A percentile compares a stretch with the other conserved stretches of the same genome.
Conservation (phyloP, 2,888 invertebrate species). For the Cryptus viduatorius region DNA sequence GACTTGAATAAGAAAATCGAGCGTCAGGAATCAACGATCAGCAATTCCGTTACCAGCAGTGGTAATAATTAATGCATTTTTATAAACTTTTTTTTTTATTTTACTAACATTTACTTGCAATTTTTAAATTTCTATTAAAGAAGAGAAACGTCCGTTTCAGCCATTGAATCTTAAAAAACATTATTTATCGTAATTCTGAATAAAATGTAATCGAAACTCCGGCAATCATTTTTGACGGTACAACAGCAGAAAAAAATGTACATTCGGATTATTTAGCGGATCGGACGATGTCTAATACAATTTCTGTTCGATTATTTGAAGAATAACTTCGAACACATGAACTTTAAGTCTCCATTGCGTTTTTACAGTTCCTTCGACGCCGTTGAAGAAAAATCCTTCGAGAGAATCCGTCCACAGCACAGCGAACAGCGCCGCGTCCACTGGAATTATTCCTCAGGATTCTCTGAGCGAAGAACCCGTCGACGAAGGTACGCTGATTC, state of each 20-base stretch:
- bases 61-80: slow-evolving; percentile 71
- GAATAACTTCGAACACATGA: neutral
- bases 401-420: slow-evolving; percentile 81
- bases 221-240: too few relatives aligned
- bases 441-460: slow-evolving; percentile 63
- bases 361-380: slow-evolving; percentile 78
- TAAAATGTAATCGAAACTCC: too few relatives aligned
- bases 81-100: slow-evolving; percentile 8
- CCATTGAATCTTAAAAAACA: too few relatives aligned
- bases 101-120: neutral
- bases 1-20: slow-evolving; percentile 79
- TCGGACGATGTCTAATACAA: neutral
- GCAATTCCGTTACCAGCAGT: slow-evolving; percentile 75
- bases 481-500: slow-evolving; percentile 80
- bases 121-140: too few relatives aligned
- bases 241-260: too few relatives aligned
- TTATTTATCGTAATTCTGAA: too few relatives aligned
- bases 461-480: slow-evolving; percentile 69
- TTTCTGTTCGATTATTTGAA: neutral
- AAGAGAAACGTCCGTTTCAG: too few relatives aligned
- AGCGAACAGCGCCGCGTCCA: slow-evolving; percentile 75
- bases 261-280: neutral
- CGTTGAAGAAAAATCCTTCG: slow-evolving; percentile 80
- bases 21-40: slow-evolving; percentile 81
- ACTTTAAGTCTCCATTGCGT: neutral